Evolutionary conservation across 2,113 vertebrate genomes (phyloP), one percentile per base, ranked within the genome.

Genomic region (Podilymbus podiceps): DNA sequence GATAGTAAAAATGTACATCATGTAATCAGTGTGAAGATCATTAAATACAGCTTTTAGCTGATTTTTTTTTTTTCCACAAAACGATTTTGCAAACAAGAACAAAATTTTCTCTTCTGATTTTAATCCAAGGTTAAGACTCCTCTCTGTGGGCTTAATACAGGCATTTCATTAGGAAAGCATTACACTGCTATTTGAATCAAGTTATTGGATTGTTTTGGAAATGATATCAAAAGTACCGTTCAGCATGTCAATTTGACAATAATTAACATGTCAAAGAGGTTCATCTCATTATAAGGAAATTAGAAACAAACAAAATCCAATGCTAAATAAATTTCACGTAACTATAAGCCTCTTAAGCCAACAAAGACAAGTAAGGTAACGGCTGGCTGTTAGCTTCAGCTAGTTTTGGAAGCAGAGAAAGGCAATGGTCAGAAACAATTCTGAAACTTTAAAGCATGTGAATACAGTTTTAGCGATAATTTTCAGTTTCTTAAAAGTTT

Each of bases 91-190:
- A 71, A 92, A 82, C 64, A 79, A 78, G 23, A 63, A 33, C 27
- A 92, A 69, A 52, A 74, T 85, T 73, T 92, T 94, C 60, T 74
- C 50, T 72, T 94, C 73, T 69, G 74, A 73, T 79, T 94, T 85
- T 88, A 97, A 77, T 79, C 87, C 91, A 91, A 93, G 49, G 93
- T 91, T 91, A 95, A 95, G 78, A 78, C 12, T 94, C 42, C 64
- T 96, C 76, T 93, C 94, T 82, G 85, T 60, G 93, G 93, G 89
- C 77, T 96, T 91, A 87, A 79, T 15, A 79, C 60, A 91, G 80
- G 58, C 85, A 79, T 93, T 94, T 93, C 78, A 94, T 93, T 91
- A 95, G 85, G 85, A 82, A 82, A 87, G 89, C 74, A 93, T 76
- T 88, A 82, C 23, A n/a, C 71, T 85, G 81, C 69, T 58, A 64